Base-by-base conservation (phyloP, 2,797 vertebrate genomes). In the Etheostoma nigrum region DNA sequence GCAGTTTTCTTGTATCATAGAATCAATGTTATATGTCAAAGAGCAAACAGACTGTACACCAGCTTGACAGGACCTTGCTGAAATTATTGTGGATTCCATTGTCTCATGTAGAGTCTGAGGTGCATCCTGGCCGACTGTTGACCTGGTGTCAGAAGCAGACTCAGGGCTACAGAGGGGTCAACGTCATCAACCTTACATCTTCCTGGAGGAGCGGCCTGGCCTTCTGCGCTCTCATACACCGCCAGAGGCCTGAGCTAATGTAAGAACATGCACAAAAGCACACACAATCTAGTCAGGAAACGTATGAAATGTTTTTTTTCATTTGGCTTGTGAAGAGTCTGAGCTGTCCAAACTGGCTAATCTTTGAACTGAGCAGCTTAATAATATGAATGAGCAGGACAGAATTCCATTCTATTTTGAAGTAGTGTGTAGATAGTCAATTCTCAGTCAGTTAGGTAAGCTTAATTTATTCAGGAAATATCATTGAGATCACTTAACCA, bases 61-160 rank as follows among this genome's bases (percentile, higher is more conserved):
- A 15, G 42, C 55, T 21, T 13, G 5, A 33, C 12, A 1, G n/a
- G 6, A 42, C 30, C 19, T 21, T 16, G 5, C 21, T 49, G 40
- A 59, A 3, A 9, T 4, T 48, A 6, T 12, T 30, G 6, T 12
- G 60, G 51, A 21, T 25, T 55, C 12, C 40, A 10, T 61, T 61
- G n/a, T 78, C 30, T 74, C 27, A 1, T 54, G 21, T 91, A 99
- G 98, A 98, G 82, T 97, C 97, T 0, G 97, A 98, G 42, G 94
- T 97, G 61, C 94, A 94, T 54, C 97, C 97, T 2, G 94, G 95
- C 81, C 96, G 96, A 19, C 95, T 99, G 81, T 69, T 99, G 90
- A 96, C 94, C 42, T 99, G 98, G 98, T 99, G 98, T 92, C 98
- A 98, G 95, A 96, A 95, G 48, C 97, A 98, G 74, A 98, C 97